Conservation (phyloP, 2,888 invertebrate species). For the Eristalis tenax region DNA sequence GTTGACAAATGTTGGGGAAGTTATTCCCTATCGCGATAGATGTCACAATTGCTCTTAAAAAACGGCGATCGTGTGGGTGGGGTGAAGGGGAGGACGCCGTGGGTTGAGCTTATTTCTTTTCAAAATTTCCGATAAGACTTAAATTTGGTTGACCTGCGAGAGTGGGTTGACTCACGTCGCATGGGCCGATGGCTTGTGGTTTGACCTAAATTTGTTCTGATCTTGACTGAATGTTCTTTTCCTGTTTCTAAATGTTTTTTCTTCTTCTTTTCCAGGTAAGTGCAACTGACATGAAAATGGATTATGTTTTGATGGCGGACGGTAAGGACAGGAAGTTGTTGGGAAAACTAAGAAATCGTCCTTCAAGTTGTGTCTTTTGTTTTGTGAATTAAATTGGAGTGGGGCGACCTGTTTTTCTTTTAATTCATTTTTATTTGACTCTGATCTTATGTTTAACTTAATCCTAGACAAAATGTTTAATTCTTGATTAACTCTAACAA, state of each 20-base stretch:
- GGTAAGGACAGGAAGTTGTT: slow-evolving; percentile 68
- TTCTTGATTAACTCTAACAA: no score
- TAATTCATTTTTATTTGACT: no score
- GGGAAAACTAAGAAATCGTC: slow-evolving; percentile 18
- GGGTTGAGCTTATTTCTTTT: slow-evolving; percentile 39
- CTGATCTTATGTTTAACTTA: no score
- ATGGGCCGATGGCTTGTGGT: neutral
- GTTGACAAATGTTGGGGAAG: slow-evolving; percentile 65
- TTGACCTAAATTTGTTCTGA: neutral
- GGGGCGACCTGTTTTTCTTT: no score
- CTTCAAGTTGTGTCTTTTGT: neutral
- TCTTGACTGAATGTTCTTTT: neutral
- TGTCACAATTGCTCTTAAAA: slow-evolving; percentile 67
- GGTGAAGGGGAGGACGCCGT: neutral
- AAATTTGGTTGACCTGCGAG: neutral
- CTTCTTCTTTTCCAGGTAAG: slow-evolving; percentile 56
- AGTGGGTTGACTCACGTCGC: slow-evolving; percentile 62
- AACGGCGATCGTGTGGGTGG: neutral
- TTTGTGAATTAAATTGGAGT: no score
- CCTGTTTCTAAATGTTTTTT: neutral
- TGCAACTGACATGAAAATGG: slow-evolving; percentile 72
- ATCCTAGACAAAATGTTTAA: no score
- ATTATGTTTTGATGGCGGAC: slow-evolving; percentile 68
- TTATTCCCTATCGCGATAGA: slow-evolving; percentile 53
- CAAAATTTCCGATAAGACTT: slow-evolving; percentile 43